A percentile compares a stretch with the other conserved stretches of the same genome.
phyloP scores from a whole-genome alignment of 1,140 invertebrate genomes.

The Arion vulgaris region DNA sequence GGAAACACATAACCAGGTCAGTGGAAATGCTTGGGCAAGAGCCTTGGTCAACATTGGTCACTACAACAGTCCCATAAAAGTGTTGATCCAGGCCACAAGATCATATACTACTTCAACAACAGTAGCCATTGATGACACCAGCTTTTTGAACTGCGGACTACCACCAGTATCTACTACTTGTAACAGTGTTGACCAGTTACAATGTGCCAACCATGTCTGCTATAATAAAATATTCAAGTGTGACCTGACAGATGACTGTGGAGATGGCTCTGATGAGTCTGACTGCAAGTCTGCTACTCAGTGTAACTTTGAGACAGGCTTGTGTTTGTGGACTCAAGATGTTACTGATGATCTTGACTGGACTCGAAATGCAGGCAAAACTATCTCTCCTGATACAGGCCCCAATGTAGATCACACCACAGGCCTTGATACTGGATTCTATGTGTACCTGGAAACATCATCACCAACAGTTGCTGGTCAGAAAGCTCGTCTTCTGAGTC shows the following conservation, averaged over 20 bases:
- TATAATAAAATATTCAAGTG: constrained; percentile 56
- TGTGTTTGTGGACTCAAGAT: constrained; percentile 85
- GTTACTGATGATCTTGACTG: constrained; percentile 84
- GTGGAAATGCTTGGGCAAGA: constrained; percentile 4
- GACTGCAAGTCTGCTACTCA: constrained; percentile 31
- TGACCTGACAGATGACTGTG: constrained; percentile 66
- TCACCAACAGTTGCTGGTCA: constrained; percentile 57
- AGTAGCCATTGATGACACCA: constrained; percentile 36
- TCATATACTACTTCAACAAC: constrained; percentile 9
- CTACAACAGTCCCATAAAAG: constrained; percentile 11
- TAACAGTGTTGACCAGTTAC: neutral
- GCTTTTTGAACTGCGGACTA: constrained; percentile 14
- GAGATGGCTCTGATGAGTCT: constrained; percentile 60
- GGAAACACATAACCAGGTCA: neutral
- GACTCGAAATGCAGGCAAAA: constrained; percentile 76
- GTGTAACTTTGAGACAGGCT: constrained; percentile 83
- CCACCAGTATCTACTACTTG: neutral
- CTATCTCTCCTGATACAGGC: constrained; percentile 76
- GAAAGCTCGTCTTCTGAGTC: constrained; percentile 63
- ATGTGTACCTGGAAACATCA: constrained; percentile 82
- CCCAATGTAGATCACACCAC: constrained; percentile 82
- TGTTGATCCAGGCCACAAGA: constrained; percentile 9
- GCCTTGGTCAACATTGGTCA: constrained; percentile 27
- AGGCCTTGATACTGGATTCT: constrained; percentile 55
- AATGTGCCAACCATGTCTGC: constrained; percentile 49